Conservation (phyloP, 2,888 invertebrate species). For the Eilema sororculum region DNA sequence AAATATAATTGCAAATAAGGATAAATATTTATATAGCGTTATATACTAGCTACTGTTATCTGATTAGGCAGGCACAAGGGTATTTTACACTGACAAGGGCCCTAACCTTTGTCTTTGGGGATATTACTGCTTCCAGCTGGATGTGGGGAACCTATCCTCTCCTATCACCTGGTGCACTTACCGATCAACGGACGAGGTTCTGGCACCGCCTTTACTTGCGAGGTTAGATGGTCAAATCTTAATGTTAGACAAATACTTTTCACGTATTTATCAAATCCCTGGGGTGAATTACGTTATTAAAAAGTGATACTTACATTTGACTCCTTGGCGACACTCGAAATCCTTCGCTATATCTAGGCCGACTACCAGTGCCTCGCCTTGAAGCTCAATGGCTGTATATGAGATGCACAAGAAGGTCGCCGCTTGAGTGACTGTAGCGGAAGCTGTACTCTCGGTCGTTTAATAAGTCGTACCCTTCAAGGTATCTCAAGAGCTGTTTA, state of each 20-base stretch:
- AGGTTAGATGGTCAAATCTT: too few relatives aligned
- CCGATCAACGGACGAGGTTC: neutral
- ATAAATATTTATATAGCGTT: neutral
- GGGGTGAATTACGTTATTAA: too few relatives aligned
- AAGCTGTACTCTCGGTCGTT: neutral
- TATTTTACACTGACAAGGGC: neutral
- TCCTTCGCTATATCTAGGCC: neutral
- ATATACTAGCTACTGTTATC: neutral
- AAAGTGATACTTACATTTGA: neutral
- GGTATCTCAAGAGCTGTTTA: constrained; percentile 3
- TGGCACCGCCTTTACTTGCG: neutral
- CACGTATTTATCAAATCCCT: neutral
- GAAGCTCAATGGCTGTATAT: neutral
- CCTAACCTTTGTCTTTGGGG: neutral
- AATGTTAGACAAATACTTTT: too few relatives aligned
- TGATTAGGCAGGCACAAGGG: neutral
- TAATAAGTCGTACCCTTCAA: neutral
- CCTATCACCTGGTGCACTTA: neutral
- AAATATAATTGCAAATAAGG: neutral
- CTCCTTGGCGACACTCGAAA: neutral
- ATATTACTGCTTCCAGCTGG: neutral
- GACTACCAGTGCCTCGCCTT: neutral
- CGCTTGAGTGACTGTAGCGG: neutral
- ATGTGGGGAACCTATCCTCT: neutral
- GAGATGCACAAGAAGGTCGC: constrained; percentile 2